These are phyloP conservation scores for Pediacus dermestoides DNA, from an alignment of 2,888 invertebrate genomes.

Conservation along the genomic window DNA sequence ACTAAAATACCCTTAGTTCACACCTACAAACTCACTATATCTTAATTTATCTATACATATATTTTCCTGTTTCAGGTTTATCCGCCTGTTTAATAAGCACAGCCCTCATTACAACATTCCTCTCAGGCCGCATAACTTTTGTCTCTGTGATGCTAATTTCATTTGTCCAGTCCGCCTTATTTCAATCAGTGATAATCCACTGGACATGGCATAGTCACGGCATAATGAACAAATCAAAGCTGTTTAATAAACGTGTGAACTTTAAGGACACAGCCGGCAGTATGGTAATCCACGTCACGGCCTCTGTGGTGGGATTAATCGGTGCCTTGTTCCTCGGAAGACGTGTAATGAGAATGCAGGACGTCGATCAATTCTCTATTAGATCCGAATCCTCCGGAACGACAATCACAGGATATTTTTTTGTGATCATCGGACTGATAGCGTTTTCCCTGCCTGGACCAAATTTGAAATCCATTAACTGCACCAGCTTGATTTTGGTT, in stretches of 20 bases:
- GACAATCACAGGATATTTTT: slow-evolving; percentile 40
- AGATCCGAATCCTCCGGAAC: slow-evolving; percentile 38
- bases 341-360: slow-evolving; percentile 29
- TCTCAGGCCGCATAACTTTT: slow-evolving; percentile 1
- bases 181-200: background rate
- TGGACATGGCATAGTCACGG: background rate
- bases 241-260: background rate
- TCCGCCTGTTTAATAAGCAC: slow-evolving; percentile 38
- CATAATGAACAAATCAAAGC: background rate
- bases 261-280: slow-evolving; percentile 1
- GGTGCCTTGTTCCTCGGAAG: slow-evolving; percentile 1
- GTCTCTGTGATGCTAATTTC: background rate
- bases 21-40: too few relatives aligned
- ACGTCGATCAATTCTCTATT: slow-evolving; percentile 43
- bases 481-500: slow-evolving; percentile 19
- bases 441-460: slow-evolving; percentile 25
- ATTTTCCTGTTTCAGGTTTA: background rate
- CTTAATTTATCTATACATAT: too few relatives aligned
- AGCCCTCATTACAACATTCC: slow-evolving; percentile 35
- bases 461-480: slow-evolving; percentile 7
- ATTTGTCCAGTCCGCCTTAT: background rate
- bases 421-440: slow-evolving; percentile 42
- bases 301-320: background rate
- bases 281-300: background rate
- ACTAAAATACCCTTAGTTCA: too few relatives aligned